Evolutionary conservation across 2,113 vertebrate genomes (phyloP), one percentile per base, ranked within the genome.

Genomic region (Pteruthius melanotis): DNA sequence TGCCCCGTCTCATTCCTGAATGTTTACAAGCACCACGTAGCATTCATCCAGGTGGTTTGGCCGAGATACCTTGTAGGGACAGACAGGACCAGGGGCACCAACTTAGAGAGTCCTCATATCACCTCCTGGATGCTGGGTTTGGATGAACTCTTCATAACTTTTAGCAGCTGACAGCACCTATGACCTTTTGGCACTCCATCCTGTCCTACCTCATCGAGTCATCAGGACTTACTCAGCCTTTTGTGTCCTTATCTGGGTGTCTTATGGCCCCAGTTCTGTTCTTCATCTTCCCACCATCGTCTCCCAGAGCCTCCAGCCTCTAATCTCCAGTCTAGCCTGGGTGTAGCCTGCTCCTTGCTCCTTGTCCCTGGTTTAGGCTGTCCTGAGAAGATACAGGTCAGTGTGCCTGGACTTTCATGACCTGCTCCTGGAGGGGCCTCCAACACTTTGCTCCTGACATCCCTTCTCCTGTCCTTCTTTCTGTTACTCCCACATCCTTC

Each of bases 271-370:
- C 39, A 83, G 21, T 81, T 64, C 35, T 81, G 42, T 37, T 77
- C 86, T 83, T 83, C 89, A 92, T 92, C 94, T 96, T 66, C 83
- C 80, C 80, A 93, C 35, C 76, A 86, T 30, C 86, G 4, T 6
- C 33, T 89, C 72, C 33, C 60, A 89, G 39, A 65, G 54, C 79
- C 27, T 90, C 15, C 57, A 94, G 82, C 31, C 86, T 94, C 56
- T 92, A 92, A 97, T 94, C 94, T 94, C 71, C 80, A 92, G 33
- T 63, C 79, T 78, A 52, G 83, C 18, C 39, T 81, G 80, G 80
- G 89, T 5, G 76, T 66, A 93, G 30, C 40, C 92, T 84, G 47
- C 35, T 71, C 63, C 74, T 61, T 39, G 75, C 59, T 89, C 82
- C 42, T 87, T 74, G 72, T 69, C 74, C 52, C 61, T 71, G 26